Conservation (phyloP, 2,113 vertebrate species). For the Apodemus speciosus region DNA sequence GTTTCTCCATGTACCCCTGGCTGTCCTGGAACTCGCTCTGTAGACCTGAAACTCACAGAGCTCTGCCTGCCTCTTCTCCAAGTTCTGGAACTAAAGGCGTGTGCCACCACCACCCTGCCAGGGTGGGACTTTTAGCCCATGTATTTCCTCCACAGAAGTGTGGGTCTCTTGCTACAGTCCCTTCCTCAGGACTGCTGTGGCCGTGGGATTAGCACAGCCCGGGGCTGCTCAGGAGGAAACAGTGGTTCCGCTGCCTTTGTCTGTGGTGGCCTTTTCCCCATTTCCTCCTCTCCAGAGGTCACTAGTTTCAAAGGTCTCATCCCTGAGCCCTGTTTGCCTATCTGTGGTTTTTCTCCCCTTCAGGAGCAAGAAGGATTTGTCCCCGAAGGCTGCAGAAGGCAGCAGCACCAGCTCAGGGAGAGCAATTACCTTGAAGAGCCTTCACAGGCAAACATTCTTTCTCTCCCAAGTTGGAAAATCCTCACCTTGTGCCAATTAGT, state of each 20-base stretch:
- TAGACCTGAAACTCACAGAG: neutral
- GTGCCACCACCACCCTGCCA: neutral
- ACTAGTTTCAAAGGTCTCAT: conserved; percentile 39
- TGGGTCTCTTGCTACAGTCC: neutral
- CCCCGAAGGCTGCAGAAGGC: conserved; percentile 34
- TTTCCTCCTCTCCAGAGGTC: conserved; percentile 13
- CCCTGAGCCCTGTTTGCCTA: neutral
- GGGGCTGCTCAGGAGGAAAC: accelerated
- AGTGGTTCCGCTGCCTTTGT: neutral
- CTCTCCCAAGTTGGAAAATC: conserved; percentile 64
- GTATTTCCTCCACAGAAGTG: neutral
- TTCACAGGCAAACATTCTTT: conserved; percentile 59
- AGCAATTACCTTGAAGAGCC: conserved; percentile 65
- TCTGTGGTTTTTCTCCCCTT: conserved; percentile 17
- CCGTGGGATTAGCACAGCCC: neutral
- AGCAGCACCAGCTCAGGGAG: conserved; percentile 2
- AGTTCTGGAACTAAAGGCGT: neutral
- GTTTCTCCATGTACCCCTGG: neutral
- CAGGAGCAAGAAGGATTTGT: conserved; percentile 28
- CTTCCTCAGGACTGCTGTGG: neutral
- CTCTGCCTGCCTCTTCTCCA: neutral
- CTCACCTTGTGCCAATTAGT: conserved; percentile 62
- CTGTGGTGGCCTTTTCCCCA: conserved; percentile 17
- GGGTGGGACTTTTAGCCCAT: neutral
- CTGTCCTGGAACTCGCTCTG: neutral